phyloP scores from a whole-genome alignment of 2,888 invertebrate genomes.

The Marasmarcha lunaedactyla region DNA sequence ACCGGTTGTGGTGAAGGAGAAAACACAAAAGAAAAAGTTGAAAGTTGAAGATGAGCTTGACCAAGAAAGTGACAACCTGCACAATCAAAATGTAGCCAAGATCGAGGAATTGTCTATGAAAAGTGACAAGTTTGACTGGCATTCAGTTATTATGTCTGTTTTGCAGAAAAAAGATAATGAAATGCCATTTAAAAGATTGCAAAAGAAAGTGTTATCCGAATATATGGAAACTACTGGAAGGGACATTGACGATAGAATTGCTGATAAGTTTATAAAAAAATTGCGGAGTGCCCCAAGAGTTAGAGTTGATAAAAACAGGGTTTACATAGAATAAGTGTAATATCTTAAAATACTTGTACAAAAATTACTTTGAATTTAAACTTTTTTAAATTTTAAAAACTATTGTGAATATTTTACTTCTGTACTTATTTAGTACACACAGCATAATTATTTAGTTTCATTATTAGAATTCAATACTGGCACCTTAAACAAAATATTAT shows the following conservation, averaged over 20 bases:
- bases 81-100: slow-evolving; percentile 59
- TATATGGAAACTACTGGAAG: slow-evolving; percentile 65
- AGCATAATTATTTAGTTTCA: too few relatives aligned
- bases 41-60: slow-evolving; percentile 35
- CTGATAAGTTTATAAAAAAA: slow-evolving; percentile 79
- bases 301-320: slow-evolving; percentile 72
- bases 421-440: too few relatives aligned
- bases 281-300: slow-evolving; percentile 76
- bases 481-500: too few relatives aligned
- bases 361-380: neutral
- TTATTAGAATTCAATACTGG: too few relatives aligned
- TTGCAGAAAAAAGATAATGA: slow-evolving; percentile 71
- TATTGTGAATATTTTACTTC: too few relatives aligned
- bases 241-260: slow-evolving; percentile 72
- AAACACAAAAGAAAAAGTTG: slow-evolving; percentile 44
- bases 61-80: slow-evolving; percentile 46
- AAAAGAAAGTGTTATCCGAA: slow-evolving; percentile 79
- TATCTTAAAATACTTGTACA: neutral
- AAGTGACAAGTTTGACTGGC: slow-evolving; percentile 60
- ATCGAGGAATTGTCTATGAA: slow-evolving; percentile 34
- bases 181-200: slow-evolving; percentile 78
- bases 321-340: slow-evolving; percentile 45
- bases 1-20: slow-evolving; percentile 22
- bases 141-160: slow-evolving; percentile 55
- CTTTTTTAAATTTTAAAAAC: neutral